phyloP scores from a whole-genome alignment of 1,140 invertebrate genomes.

The Drosophila repleta region DNA sequence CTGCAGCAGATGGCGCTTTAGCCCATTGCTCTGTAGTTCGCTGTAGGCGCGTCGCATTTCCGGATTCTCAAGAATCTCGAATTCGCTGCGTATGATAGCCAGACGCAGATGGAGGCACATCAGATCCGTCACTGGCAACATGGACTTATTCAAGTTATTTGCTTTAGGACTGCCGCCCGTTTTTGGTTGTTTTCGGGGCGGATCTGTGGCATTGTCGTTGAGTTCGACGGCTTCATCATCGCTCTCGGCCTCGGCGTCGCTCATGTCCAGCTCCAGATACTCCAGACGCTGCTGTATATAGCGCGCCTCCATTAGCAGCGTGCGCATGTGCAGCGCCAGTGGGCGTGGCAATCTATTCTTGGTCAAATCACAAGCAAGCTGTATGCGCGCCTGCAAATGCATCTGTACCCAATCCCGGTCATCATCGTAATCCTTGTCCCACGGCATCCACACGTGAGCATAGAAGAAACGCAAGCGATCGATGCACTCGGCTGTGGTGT shows the following conservation, averaged over 20 bases:
- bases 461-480: constrained; percentile 87
- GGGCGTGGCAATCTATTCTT: constrained; percentile 81
- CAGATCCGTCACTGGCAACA: constrained; percentile 83
- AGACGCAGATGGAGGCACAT: constrained; percentile 86
- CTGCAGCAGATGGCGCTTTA: constrained; percentile 47
- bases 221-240: constrained; percentile 64
- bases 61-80: constrained; percentile 87
- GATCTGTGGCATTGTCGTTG: constrained; percentile 44
- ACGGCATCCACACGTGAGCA: constrained; percentile 87
- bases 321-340: constrained; percentile 85
- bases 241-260: constrained; percentile 82
- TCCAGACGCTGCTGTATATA: constrained; percentile 85
- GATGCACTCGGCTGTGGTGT: constrained; percentile 84
- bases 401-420: constrained; percentile 85
- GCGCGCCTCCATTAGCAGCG: constrained; percentile 85
- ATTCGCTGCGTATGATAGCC: constrained; percentile 86
- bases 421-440: constrained; percentile 87
- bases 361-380: constrained; percentile 86
- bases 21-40: constrained; percentile 61
- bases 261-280: constrained; percentile 84
- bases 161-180: constrained; percentile 13
- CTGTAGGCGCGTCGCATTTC: constrained; percentile 85
- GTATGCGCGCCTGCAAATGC: constrained; percentile 86
- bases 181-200: constrained; percentile 38
- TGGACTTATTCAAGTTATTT: constrained; percentile 63